phyloP scores from a whole-genome alignment of 2,113 vertebrate species.

The Alligator mississippiensis region DNA sequence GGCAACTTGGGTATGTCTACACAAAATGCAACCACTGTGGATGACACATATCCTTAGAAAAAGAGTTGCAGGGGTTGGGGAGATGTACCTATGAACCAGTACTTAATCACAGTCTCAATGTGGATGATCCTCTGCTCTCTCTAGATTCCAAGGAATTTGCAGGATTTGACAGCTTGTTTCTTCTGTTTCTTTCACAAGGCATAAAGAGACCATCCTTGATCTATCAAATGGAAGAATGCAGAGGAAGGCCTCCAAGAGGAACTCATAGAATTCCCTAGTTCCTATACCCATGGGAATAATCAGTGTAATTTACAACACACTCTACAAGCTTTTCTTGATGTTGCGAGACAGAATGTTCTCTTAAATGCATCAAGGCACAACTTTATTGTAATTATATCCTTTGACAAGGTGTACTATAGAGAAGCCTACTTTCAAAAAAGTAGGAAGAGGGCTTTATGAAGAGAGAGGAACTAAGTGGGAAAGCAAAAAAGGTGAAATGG shows the following conservation, averaged over 20 bases:
- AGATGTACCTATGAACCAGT: no score
- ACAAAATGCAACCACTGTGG: no score
- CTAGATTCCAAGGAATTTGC: neutral
- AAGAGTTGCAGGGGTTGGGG: no score
- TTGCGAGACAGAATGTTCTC: neutral
- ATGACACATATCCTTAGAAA: no score
- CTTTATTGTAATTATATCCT: neutral
- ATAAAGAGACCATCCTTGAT: neutral
- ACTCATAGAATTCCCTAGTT: neutral
- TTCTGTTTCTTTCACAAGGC: neutral
- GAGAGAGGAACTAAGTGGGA: neutral
- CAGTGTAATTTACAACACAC: neutral
- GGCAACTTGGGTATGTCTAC: no score
- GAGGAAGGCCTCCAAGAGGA: neutral
- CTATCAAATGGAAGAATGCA: neutral
- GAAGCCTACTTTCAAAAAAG: no score
- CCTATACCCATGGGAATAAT: neutral
- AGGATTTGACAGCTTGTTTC: neutral
- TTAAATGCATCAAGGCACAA: neutral
- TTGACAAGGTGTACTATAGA: no score
- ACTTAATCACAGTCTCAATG: neutral
- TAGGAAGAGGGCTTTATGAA: neutral
- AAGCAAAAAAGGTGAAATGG: neutral
- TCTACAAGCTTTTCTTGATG: neutral
- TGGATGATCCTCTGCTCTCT: neutral